Percentiles rank a stretch among this genome's conserved stretches.
phyloP scores from a whole-genome alignment of 2,797 vertebrate genomes.

The Clangula hyemalis region DNA sequence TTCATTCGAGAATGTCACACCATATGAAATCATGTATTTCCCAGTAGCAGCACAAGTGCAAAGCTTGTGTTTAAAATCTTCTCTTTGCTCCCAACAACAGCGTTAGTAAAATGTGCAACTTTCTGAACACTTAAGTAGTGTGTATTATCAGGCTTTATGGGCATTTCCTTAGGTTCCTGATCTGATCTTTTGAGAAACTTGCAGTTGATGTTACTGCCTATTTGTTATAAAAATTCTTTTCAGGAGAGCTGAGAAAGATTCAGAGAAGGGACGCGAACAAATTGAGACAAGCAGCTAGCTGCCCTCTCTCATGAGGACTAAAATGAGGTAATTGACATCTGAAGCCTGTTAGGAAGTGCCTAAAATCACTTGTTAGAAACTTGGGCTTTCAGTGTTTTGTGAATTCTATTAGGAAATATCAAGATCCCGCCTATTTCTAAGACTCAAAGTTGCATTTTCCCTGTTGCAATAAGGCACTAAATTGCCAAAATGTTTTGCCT shows the following conservation, averaged over 20 bases:
- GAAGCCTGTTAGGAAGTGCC: conserved; percentile 14
- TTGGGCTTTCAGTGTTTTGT: not conserved
- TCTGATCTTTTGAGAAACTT: not conserved
- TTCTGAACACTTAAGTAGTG: not conserved
- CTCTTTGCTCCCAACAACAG: not conserved
- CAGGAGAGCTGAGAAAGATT: not conserved
- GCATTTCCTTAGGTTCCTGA: not conserved
- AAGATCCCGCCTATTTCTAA: not conserved
- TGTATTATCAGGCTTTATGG: not conserved
- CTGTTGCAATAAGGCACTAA: not conserved
- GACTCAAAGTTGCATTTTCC: not conserved
- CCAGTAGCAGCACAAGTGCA: not conserved
- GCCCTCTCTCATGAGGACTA: not conserved
- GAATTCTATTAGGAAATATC: not conserved
- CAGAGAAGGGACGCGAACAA: not conserved
- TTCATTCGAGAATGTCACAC: not conserved
- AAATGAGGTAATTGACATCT: conserved; percentile 32
- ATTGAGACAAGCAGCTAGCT: not conserved
- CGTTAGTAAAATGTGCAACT: not conserved
- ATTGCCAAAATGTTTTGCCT: not conserved
- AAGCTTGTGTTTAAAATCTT: not conserved
- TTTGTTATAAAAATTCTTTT: not conserved
- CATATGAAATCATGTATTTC: not conserved
- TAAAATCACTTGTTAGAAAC: not conserved
- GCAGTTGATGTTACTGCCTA: not conserved